Conservation (phyloP, 2,797 vertebrate species). For the Pseudomugil gertrudae region DNA sequence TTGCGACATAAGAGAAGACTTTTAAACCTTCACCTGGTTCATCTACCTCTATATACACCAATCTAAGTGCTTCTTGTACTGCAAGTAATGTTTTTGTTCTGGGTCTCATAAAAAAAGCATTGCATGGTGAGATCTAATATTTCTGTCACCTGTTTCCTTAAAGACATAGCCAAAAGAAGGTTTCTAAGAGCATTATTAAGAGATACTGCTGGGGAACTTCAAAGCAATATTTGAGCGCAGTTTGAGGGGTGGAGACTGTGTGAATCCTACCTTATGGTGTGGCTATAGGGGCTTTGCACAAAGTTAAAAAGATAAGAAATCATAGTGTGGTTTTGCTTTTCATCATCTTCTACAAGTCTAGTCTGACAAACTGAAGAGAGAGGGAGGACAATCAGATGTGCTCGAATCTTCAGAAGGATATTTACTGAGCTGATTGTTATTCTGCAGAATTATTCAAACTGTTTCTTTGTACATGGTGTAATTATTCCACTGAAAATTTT, state of each 20-base stretch:
- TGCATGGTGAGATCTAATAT: conserved; percentile 10
- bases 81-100: conserved; percentile 10
- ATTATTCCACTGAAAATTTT: conserved; percentile 32
- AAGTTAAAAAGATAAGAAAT: conserved; percentile 54
- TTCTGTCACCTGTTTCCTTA: conserved; percentile 49
- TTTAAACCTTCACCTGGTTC: conserved; percentile 33
- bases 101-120: conserved; percentile 22
- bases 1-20: conserved; percentile 37
- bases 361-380: conserved; percentile 6
- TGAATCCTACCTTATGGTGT: conserved; percentile 63
- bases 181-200: conserved; percentile 78
- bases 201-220: conserved; percentile 61
- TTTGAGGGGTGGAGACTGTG: conserved; percentile 65
- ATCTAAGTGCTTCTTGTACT: conserved; percentile 17
- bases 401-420: conserved; percentile 1
- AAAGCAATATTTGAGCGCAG: conserved; percentile 67
- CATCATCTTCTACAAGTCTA: conserved; percentile 18
- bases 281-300: conserved; percentile 26
- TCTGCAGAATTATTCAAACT: conserved; percentile 26
- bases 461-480: conserved; percentile 23
- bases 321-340: conserved; percentile 13
- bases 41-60: conserved; percentile 20
- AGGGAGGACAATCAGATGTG: conserved; percentile 17
- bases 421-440: conserved; percentile 18
- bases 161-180: conserved; percentile 45